These are phyloP conservation scores for Enteromius radiatus DNA, from an alignment of 2,797 vertebrate genomes.

Conservation along the genomic window DNA sequence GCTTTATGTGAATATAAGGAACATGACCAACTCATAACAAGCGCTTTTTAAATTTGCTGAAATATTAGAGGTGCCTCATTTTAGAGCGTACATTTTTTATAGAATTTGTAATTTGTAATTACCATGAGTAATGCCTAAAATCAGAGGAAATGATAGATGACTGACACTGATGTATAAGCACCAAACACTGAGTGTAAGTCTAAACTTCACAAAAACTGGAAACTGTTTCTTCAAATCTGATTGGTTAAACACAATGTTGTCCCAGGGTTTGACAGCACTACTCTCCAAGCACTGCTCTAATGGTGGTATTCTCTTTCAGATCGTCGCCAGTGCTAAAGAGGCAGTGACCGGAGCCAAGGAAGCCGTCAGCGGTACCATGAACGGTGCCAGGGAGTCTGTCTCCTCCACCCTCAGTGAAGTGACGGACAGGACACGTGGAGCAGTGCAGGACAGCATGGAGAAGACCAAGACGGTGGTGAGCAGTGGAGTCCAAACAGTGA, in stretches of 20 bases:
- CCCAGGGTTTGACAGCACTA: neutral
- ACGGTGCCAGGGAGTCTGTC: conserved; percentile 85
- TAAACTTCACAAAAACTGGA: too few species aligned
- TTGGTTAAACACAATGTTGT: too few species aligned
- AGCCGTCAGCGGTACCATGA: conserved; percentile 77
- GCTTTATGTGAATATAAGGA: neutral
- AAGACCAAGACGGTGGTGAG: conserved; percentile 84
- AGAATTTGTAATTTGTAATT: too few species aligned
- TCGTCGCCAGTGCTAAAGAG: conserved; percentile 86
- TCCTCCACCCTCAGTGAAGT: conserved; percentile 80
- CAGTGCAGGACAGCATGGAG: conserved; percentile 83
- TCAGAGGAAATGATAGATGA: too few species aligned
- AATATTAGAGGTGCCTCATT: neutral
- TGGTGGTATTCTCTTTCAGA: conserved; percentile 67
- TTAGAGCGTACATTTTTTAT: neutral
- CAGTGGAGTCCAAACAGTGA: conserved; percentile 83
- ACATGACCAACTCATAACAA: neutral
- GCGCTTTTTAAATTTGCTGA: neutral
- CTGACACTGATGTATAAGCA: too few species aligned
- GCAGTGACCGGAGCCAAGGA: conserved; percentile 82
- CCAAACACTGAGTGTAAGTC: too few species aligned
- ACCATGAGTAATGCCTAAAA: too few species aligned
- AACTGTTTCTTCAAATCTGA: too few species aligned
- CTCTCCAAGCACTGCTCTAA: neutral
- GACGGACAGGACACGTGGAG: conserved; percentile 83